These are phyloP conservation scores for Drosophila cyrtoloma DNA, from an alignment of 2,888 invertebrate species.

Conservation along the genomic window DNA sequence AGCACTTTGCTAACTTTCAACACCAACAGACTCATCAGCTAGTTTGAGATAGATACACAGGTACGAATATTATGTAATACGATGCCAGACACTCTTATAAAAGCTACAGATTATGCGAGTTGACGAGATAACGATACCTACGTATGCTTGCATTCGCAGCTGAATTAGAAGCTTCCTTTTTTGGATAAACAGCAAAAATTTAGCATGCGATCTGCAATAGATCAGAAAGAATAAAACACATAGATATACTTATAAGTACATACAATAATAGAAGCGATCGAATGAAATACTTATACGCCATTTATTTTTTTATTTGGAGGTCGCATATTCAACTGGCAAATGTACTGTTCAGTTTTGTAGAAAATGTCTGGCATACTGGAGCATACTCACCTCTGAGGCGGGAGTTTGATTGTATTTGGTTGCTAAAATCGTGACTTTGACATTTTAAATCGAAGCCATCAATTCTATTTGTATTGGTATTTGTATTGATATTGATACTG, in stretches of 20 bases:
- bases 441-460: conserved; percentile 6
- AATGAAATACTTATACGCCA: not conserved
- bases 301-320: not conserved
- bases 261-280: not conserved
- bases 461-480: conserved; percentile 18
- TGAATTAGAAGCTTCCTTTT: conserved; percentile 37
- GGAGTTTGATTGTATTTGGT: conserved; percentile 14
- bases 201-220: conserved; percentile 73
- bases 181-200: conserved; percentile 63
- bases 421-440: conserved; percentile 16
- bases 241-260: conserved; percentile 9
- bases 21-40: conserved; percentile 5
- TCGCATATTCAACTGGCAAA: not conserved
- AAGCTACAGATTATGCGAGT: conserved; percentile 12
- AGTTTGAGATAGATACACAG: conserved; percentile 12
- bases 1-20: not conserved
- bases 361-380: conserved; percentile 7
- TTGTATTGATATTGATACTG: conserved; percentile 10
- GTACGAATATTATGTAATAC: conserved; percentile 3
- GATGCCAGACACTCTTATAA: conserved; percentile 14
- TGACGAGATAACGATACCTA: conserved; percentile 41
- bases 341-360: conserved; percentile 5
- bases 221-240: conserved; percentile 44
- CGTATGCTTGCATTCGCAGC: conserved; percentile 32
- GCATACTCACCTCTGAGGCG: conserved; percentile 59